Evolutionary conservation across 2,797 vertebrate genomes (phyloP).

Genomic region (Microcaecilia unicolor): DNA sequence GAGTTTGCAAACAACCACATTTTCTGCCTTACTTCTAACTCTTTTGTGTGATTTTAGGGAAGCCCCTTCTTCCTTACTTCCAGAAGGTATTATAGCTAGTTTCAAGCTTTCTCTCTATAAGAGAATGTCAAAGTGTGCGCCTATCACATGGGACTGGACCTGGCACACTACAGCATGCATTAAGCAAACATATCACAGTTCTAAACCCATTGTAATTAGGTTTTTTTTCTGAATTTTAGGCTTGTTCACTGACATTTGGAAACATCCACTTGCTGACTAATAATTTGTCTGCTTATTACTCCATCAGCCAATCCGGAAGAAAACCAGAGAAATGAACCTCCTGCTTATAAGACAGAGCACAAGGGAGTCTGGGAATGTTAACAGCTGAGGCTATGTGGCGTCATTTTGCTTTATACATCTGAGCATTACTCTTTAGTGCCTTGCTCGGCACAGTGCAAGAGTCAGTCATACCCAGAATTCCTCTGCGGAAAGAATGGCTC

Average conservation of each 20-base stretch:
- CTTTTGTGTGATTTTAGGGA: no score
- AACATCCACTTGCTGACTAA: conserved; percentile 44
- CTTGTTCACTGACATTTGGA: conserved; percentile 42
- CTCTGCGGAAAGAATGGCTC: conserved; percentile 88
- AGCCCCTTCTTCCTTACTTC: no score
- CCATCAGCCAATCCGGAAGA: conserved; percentile 60
- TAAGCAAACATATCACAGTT: conserved; percentile 46
- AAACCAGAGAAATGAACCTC: conserved; percentile 98
- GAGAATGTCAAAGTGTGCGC: no score
- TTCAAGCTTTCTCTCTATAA: no score
- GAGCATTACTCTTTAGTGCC: conserved; percentile 73
- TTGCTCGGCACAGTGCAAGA: conserved; percentile 66
- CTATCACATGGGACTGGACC: no score
- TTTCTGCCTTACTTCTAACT: no score
- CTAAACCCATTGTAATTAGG: conserved; percentile 48
- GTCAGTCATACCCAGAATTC: conserved; percentile 83
- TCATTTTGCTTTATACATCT: conserved; percentile 68
- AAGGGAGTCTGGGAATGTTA: conserved; percentile 93
- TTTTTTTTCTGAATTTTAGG: conserved; percentile 26
- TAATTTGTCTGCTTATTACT: conserved; percentile 45
- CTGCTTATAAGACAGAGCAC: conserved; percentile 83
- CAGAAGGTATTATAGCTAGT: no score
- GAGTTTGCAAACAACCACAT: conserved; percentile 54
- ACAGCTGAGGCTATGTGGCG: conserved; percentile 73
- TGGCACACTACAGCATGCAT: no score